Conservation (phyloP, 1,140 invertebrate species). For the Panagrolaimus sp. region DNA sequence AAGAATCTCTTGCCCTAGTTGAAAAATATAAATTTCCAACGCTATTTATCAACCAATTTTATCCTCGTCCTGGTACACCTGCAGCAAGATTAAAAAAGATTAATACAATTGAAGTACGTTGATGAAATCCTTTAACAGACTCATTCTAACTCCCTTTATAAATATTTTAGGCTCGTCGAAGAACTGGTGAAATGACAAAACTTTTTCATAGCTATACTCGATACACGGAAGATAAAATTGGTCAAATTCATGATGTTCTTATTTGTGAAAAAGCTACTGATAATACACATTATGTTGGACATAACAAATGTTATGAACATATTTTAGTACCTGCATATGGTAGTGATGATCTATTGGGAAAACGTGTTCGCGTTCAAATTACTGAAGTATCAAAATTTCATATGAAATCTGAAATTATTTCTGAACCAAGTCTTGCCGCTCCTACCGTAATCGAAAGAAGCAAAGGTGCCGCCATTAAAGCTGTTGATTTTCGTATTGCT, state of each 20-base stretch:
- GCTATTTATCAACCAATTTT: slow-evolving; percentile 70
- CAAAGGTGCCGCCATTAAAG: not conserved
- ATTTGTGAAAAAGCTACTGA: slow-evolving; percentile 90
- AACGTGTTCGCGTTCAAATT: slow-evolving; percentile 41
- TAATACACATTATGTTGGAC: slow-evolving; percentile 79
- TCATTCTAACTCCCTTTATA: too few relatives aligned
- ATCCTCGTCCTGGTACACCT: slow-evolving; percentile 85
- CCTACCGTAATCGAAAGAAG: not conserved
- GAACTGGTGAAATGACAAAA: slow-evolving; percentile 80
- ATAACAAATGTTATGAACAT: slow-evolving; percentile 94
- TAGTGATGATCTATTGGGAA: slow-evolving; percentile 26
- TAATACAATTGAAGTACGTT: slow-evolving; percentile 70
- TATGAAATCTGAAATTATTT: slow-evolving; percentile 37
- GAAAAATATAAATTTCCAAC: slow-evolving; percentile 81
- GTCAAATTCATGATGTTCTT: slow-evolving; percentile 72
- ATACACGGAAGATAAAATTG: slow-evolving; percentile 70
- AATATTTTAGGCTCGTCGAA: slow-evolving; percentile 70
- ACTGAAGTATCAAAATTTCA: slow-evolving; percentile 49
- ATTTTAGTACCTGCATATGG: slow-evolving; percentile 39
- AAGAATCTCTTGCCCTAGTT: slow-evolving; percentile 78
- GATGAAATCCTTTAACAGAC: not conserved
- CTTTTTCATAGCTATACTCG: slow-evolving; percentile 84
- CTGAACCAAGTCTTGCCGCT: not conserved
- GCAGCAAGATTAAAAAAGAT: slow-evolving; percentile 79
- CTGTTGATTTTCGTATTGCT: not conserved